A percentile compares a stretch with the other conserved stretches of the same genome.
phyloP scores from a whole-genome alignment of 2,888 invertebrate genomes.

The Scelioninae gen. 1 region DNA sequence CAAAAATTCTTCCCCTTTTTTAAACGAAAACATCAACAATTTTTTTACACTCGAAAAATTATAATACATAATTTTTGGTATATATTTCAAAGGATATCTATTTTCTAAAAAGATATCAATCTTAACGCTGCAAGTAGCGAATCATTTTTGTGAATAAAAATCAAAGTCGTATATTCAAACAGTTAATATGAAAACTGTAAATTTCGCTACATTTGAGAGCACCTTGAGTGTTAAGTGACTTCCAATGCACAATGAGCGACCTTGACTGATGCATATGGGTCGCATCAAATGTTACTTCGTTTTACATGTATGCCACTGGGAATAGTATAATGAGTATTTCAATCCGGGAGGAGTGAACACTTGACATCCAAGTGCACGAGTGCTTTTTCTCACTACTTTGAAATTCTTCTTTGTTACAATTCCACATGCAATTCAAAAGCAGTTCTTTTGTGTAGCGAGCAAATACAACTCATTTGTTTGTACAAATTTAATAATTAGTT shows the following conservation, averaged over 20 bases:
- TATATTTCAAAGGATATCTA: neutral
- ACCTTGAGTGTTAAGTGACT: slow-evolving; percentile 55
- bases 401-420: slow-evolving; percentile 50
- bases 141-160: slow-evolving; percentile 23
- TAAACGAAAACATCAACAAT: too few species aligned
- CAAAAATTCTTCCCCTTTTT: neutral
- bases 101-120: slow-evolving; percentile 3
- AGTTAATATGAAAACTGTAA: slow-evolving; percentile 12
- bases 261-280: slow-evolving; percentile 69
- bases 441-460: neutral
- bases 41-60: too few species aligned
- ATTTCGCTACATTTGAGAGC: slow-evolving; percentile 23
- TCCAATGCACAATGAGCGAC: slow-evolving; percentile 55
- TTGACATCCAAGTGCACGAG: slow-evolving; percentile 73
- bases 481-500: slow-evolving; percentile 13
- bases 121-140: neutral
- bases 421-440: slow-evolving; percentile 42
- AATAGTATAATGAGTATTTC: slow-evolving; percentile 79
- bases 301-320: slow-evolving; percentile 75
- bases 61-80: too few species aligned
- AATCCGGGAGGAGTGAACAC: slow-evolving; percentile 78
- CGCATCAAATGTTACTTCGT: slow-evolving; percentile 73
- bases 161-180: slow-evolving; percentile 24
- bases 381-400: slow-evolving; percentile 31
- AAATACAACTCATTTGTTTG: slow-evolving; percentile 24